Evolutionary conservation across 2,888 invertebrate genomes (phyloP).

Genomic region (Dasysyrphus tricinctus): DNA sequence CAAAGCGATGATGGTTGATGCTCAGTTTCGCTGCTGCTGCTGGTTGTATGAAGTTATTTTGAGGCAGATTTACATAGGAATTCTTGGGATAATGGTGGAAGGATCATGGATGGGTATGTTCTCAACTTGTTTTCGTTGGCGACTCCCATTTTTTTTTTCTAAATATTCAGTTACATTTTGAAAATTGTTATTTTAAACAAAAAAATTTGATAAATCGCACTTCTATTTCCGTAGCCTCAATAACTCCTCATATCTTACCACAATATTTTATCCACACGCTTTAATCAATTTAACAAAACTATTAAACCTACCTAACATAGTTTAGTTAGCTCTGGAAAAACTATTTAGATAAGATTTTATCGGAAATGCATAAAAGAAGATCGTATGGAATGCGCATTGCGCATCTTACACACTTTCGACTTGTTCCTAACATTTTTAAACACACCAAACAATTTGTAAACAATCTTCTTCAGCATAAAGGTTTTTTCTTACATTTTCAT

Average conservation of each 20-base stretch:
- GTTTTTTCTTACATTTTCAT: conserved; percentile 50
- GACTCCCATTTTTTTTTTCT: conserved; percentile 10
- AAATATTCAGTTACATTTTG: neutral
- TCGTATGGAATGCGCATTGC: conserved; percentile 26
- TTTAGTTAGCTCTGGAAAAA: neutral
- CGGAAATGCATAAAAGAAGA: conserved; percentile 5
- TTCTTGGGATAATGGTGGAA: conserved; percentile 59
- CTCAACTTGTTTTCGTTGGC: conserved; percentile 25
- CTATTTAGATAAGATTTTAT: conserved; percentile 17
- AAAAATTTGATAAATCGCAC: too few species aligned
- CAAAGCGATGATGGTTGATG: conserved; percentile 55
- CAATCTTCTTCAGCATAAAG: conserved; percentile 53
- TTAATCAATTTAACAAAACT: too few species aligned
- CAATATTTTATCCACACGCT: too few species aligned
- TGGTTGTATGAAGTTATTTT: conserved; percentile 64
- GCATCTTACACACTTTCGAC: conserved; percentile 23
- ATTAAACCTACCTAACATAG: too few species aligned
- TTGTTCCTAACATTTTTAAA: conserved; percentile 37
- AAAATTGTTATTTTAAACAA: neutral
- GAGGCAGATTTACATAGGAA: conserved; percentile 69
- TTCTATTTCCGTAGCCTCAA: too few species aligned
- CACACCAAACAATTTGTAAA: conserved; percentile 62
- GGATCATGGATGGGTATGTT: conserved; percentile 31
- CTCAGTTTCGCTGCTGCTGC: conserved; percentile 10
- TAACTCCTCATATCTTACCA: too few species aligned